Evolutionary conservation across 2,888 invertebrate species (phyloP).

Genomic region (Drosophila cracens): DNA sequence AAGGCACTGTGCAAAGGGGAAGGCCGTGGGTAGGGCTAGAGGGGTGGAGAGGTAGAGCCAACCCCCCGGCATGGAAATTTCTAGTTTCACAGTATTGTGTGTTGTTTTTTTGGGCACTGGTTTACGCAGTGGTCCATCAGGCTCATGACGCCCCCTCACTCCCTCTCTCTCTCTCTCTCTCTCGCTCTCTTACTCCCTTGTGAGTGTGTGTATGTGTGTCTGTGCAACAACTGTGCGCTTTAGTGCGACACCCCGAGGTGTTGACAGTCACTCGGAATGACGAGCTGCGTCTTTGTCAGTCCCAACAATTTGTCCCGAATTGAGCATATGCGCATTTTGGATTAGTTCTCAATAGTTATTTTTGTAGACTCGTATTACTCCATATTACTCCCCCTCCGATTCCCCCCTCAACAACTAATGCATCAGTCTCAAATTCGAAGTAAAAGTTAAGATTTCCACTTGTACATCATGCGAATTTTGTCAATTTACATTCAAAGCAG

Average conservation of each 20-base stretch:
- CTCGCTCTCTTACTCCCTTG: conserved; percentile 3
- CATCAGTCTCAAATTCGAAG: conserved; percentile 7
- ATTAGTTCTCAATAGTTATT: conserved; percentile 44
- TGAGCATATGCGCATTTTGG: conserved; percentile 70
- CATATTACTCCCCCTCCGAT: not conserved
- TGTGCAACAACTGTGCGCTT: conserved; percentile 67
- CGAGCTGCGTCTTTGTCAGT: conserved; percentile 47
- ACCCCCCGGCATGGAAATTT: conserved; percentile 43
- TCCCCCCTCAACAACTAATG: not conserved
- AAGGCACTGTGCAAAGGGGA: not conserved
- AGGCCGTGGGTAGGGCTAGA: not conserved
- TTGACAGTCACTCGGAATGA: conserved; percentile 85
- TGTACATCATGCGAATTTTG: not conserved
- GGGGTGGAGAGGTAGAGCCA: conserved; percentile 7
- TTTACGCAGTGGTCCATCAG: conserved; percentile 57
- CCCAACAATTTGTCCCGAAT: conserved; percentile 23
- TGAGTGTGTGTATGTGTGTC: not conserved
- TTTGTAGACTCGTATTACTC: conserved; percentile 46
- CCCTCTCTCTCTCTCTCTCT: not conserved
- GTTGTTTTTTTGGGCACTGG: conserved; percentile 30
- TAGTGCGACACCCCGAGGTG: conserved; percentile 84
- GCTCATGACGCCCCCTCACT: conserved; percentile 20
- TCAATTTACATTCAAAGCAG: not conserved
- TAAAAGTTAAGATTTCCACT: not conserved
- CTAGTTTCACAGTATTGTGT: conserved; percentile 13